Evolutionary conservation across 2,888 invertebrate genomes (phyloP), one percentile per base, ranked within the genome.

Genomic region (Ferrisia virgata): DNA sequence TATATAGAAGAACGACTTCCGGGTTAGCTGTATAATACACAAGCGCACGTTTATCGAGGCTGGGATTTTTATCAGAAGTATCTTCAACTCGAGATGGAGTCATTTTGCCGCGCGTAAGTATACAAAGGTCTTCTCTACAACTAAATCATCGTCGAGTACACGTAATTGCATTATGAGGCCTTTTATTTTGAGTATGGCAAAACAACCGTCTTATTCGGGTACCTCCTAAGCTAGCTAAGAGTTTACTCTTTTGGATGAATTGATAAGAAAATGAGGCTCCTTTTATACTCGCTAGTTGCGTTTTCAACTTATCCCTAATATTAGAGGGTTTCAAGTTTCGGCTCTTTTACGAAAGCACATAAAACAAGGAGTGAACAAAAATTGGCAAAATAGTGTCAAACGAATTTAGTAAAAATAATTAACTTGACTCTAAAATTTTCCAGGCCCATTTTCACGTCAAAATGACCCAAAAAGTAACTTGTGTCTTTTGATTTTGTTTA

Each of bases 1-100:
- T 64, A 64, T 64, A 28, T 18, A 2, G 11, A 9, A 64, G 36
- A 76, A 33, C 18, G 72, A 76, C 72, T 76, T 76, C 72, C 72
- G 72, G 33, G 72, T 76, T 76, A 36, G n/a, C n/a, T n/a, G n/a
- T n/a, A n/a, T n/a, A n/a, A n/a, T n/a, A n/a, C n/a, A n/a, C n/a
- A n/a, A n/a, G 72, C 9, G 72, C 33, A 13, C 64, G 72, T 36
- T 76, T 36, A 76, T 76, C 33, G 33, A 31, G 64, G 9, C 64
- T 28, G 64, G 72, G 13, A 76, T 33, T 76, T 36, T 76, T 76
- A 36, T 76, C 72, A 76, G n/a, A n/a, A n/a, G 36, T 76, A 36
- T 36, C 36, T 64, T n/a, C 28, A 64, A 15, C 64, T 28, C 64
- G 28, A 28, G 25, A 9, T 9, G 22, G 25, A 22, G 25, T 22